Base-by-base conservation (phyloP, 2,888 invertebrate species). In the Embidobia sp. region DNA sequence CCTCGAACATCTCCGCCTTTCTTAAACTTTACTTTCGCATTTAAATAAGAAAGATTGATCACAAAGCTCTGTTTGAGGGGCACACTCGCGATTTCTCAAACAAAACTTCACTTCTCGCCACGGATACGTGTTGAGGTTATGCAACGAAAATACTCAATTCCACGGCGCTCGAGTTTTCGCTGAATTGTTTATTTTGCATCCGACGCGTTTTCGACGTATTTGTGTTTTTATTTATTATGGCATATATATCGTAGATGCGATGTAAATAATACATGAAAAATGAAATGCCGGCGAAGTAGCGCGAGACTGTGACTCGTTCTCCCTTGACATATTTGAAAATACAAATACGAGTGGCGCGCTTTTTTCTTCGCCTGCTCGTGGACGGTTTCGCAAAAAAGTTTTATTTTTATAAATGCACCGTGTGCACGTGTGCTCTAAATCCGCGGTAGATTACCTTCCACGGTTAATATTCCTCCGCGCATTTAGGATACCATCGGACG, bases 41-140 rank as follows among this genome's bases (percentile, higher is more conserved):
- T 70, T 70, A 70, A 70, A 70, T 55, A 53, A 63, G 48, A 48
- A 61, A 63, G 51, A 72, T 63, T 44, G 63, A 55, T 72, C 37
- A 40, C 44, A 46, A 46, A 18, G 72, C 40, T 51, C 61, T 40
- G 63, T 37, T 72, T 63, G 55, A 46, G 22, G 46, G 33, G 33
- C 35, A 44, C 53, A 67, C 61, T 74, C 46, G 66, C 51, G 48
- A 57, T 66, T 51, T 59, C 64, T 33, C 26, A 42, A 64, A 64
- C 72, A 66, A 73, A 73, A 72, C 44, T 63, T 63, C 48, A 48
- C 48, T 63, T 53, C 49, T 46, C 42, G 48, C 37, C 48, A 53
- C 37, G 40, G 40, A 55, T 48, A 63, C 46, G 29, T 53, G 37
- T 33, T 53, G 37, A 46, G 40, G 48, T 57, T 49, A 64, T 73